phyloP scores from a whole-genome alignment of 2,113 vertebrate species.

The Gulo gulo region DNA sequence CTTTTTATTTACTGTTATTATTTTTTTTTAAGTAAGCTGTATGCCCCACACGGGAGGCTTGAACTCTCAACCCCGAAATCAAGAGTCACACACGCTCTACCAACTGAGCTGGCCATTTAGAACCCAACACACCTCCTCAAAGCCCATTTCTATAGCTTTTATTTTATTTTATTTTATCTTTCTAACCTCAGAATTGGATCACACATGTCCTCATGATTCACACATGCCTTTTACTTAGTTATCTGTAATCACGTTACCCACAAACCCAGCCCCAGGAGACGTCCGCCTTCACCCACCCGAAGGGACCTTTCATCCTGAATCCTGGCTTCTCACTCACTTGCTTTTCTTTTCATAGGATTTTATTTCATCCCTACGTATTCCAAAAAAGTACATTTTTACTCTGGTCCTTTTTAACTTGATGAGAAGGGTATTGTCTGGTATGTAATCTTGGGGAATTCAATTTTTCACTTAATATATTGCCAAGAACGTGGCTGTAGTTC shows the following conservation, averaged over 20 bases:
- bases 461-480: background rate
- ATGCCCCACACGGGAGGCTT: accelerated
- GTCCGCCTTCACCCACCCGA: background rate
- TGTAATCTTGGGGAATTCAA: background rate
- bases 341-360: background rate
- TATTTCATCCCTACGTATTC: too few species aligned
- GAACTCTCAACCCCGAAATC: background rate
- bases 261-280: background rate
- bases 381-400: too few species aligned
- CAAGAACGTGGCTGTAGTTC: background rate
- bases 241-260: background rate
- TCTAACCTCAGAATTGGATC: background rate
- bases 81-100: background rate
- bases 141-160: background rate
- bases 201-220: background rate
- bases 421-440: background rate
- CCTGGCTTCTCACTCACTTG: background rate
- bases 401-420: background rate
- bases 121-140: background rate
- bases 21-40: background rate
- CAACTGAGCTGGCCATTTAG: background rate
- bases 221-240: background rate
- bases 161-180: background rate
- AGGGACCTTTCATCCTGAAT: background rate
- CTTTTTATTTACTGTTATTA: background rate